Percentiles rank a stretch among this genome's conserved stretches.
Conservation (phyloP, 2,888 invertebrate species). For the Uloborus plumipes region DNA sequence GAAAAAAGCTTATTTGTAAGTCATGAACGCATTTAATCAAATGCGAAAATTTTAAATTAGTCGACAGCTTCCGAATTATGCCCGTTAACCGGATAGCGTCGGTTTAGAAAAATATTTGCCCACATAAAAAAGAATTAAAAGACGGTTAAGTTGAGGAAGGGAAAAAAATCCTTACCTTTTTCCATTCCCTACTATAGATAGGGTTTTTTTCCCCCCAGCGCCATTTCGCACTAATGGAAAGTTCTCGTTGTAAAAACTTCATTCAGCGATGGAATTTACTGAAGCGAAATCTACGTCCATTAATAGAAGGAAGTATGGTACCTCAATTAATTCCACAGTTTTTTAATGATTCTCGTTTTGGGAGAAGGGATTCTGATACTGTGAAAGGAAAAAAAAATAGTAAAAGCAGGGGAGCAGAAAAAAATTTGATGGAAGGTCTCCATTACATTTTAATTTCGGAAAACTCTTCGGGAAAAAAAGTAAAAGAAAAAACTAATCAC, state of each 20-base stretch:
- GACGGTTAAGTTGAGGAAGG: constrained; percentile 37
- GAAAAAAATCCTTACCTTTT: constrained; percentile 19
- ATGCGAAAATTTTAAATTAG: constrained; percentile 38
- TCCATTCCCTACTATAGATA: constrained; percentile 33
- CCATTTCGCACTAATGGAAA: constrained; percentile 48
- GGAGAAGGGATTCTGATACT: constrained; percentile 39
- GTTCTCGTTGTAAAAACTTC: constrained; percentile 55
- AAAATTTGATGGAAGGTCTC: constrained; percentile 62
- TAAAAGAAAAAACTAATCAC: constrained; percentile 56
- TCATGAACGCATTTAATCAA: constrained; percentile 55
- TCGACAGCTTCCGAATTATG: constrained; percentile 37
- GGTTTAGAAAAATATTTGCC: constrained; percentile 55
- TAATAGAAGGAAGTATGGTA: constrained; percentile 57
- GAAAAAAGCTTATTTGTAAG: constrained; percentile 36
- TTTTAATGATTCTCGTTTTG: constrained; percentile 59
- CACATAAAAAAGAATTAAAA: constrained; percentile 48
- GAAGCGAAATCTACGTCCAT: constrained; percentile 44
- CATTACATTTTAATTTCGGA: constrained; percentile 62
- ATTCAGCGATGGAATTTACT: constrained; percentile 40
- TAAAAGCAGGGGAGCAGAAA: constrained; percentile 21
- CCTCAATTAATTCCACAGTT: constrained; percentile 59
- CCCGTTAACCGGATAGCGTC: constrained; percentile 51
- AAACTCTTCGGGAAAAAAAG: constrained; percentile 32
- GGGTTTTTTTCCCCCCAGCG: not conserved
- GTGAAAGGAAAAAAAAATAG: not conserved